A percentile compares a stretch with the other conserved stretches of the same genome.
These are phyloP conservation scores for Alethe diademata DNA, from an alignment of 2,113 vertebrate genomes.

Conservation along the genomic window DNA sequence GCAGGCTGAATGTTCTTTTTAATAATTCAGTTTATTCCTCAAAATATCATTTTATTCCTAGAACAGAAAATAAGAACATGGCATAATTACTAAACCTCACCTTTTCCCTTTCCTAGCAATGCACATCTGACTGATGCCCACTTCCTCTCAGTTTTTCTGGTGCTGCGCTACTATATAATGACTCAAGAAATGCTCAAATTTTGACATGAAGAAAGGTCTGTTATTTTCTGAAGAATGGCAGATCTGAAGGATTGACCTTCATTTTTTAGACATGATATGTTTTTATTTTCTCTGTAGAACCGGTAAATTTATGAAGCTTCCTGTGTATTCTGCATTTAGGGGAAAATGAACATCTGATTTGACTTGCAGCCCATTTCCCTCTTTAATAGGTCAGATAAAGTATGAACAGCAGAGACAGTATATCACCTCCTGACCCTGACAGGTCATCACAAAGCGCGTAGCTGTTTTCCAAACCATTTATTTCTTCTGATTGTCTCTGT, in stretches of 20 bases:
- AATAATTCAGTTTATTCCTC: constrained; percentile 53
- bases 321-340: neutral
- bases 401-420: neutral
- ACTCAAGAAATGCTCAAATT: neutral
- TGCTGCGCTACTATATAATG: neutral
- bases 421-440: neutral
- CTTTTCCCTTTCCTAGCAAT: neutral
- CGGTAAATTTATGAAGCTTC: neutral
- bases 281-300: neutral
- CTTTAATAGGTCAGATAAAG: neutral
- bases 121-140: neutral
- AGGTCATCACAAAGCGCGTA: neutral
- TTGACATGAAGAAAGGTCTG: neutral
- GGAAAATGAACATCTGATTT: neutral
- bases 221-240: neutral
- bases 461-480: neutral
- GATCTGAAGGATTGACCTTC: neutral
- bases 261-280: neutral
- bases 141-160: neutral
- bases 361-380: neutral
- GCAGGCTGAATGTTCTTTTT: neutral
- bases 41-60: constrained; percentile 14
- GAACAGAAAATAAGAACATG: constrained; percentile 42
- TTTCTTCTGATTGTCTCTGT: neutral
- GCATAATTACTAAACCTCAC: neutral